Conservation (phyloP, 2,113 vertebrate species). For the Oryzias woworae region DNA sequence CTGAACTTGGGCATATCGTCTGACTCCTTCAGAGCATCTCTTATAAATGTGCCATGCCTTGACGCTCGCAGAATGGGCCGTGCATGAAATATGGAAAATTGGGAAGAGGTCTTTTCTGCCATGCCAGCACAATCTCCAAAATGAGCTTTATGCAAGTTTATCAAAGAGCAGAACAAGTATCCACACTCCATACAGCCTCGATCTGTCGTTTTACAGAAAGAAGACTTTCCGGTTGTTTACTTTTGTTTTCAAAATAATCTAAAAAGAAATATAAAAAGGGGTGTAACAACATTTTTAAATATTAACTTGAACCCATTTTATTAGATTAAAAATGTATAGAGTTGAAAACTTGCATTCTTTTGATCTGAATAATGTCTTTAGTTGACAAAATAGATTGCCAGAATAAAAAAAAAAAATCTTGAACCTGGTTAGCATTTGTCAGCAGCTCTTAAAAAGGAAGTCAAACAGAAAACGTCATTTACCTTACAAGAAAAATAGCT, state of each 20-base stretch:
- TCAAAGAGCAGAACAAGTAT: constrained; percentile 10
- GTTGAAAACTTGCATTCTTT: neutral
- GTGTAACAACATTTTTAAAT: neutral
- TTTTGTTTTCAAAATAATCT: neutral
- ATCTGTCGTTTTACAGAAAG: constrained; percentile 15
- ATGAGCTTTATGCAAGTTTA: constrained; percentile 69
- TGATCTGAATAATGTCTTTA: neutral
- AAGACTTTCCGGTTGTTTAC: constrained; percentile 2
- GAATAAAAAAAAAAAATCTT: constrained; percentile 11
- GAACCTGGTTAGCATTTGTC: constrained; percentile 29
- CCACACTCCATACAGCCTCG: constrained; percentile 30
- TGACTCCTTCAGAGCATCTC: constrained; percentile 42
- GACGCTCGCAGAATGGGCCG: constrained; percentile 62
- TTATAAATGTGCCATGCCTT: constrained; percentile 58
- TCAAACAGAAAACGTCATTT: constrained; percentile 39
- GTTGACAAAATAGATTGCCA: neutral
- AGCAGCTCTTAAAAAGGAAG: constrained; percentile 17
- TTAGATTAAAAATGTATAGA: too few species aligned
- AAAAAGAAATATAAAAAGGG: neutral
- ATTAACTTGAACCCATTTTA: neutral
- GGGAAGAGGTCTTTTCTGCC: constrained; percentile 63
- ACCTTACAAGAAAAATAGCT: constrained; percentile 22
- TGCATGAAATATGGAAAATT: constrained; percentile 72
- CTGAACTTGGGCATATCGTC: constrained; percentile 56
- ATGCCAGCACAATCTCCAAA: constrained; percentile 67